Base-by-base conservation (phyloP, 2,888 invertebrate species). In the Tortrix viridana region DNA sequence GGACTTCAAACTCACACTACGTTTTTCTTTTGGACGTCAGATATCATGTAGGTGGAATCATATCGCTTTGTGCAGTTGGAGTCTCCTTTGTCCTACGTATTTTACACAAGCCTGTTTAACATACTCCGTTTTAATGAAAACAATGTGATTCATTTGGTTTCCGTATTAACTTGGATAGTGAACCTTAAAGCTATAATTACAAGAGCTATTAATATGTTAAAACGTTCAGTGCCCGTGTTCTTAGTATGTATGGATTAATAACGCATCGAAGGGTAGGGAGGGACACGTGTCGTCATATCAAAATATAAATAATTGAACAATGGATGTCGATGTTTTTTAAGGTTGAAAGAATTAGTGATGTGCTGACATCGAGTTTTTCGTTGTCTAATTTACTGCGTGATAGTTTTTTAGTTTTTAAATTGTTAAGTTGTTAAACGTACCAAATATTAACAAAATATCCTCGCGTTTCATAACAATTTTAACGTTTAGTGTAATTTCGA, bases 291-390 rank as follows among this genome's bases (percentile, higher is more conserved):
- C 47, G 50, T 37, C 49, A 19, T 2, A 12, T 44, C 41, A 46
- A 53, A 63, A 58, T 57, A 63, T 50, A 52, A 62, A 63, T 53
- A 22, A 32, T 48, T 14, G 47, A 63, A 63, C 58, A 63, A 58
- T 53, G 63, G 53, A 48, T 53, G 53, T n/a, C 22, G 53, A 53
- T 49, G 38, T 38, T 53, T 41, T 41, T 53, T 41, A 22, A 53
- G 53, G 41, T 67, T 74, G 67, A 54, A 71, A 72, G 69, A 69
- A 70, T 73, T 72, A 73, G 76, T 65, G 74, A 71, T 73, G 73
- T 55, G 70, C 56, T 16, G 47, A 44, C 55, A 62, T 56, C 50
- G 50, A 9, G 32, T 55, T n/a, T 44, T n/a, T 32, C 5, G 32
- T 53, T 18, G 5, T 26, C 22, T 14, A 47, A 26, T 26, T 26